Evolutionary conservation across 2,113 vertebrate genomes (phyloP), one percentile per base, ranked within the genome.

Genomic region (Indicator maculatus): DNA sequence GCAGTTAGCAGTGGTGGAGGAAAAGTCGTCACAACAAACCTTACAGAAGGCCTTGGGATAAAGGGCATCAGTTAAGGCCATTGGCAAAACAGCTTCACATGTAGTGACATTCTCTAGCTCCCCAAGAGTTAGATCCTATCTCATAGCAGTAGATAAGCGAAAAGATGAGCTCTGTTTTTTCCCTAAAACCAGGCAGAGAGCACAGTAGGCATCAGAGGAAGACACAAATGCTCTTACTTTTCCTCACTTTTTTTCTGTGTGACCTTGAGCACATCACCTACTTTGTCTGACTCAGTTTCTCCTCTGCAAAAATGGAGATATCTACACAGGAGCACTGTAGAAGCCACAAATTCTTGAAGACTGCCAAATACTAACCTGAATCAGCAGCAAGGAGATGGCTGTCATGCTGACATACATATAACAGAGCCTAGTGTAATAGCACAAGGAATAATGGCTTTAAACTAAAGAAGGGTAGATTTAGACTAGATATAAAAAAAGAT

Each of bases 361-460:
- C 11, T 30, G 3, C 16, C 38, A 64, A 36, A 8, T 26, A 58
- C 26, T 28, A 52, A 53, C 64, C 26, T 18, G 21, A 86, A 23
- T 7, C 33, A 86, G 30, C 15, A 84, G 56, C 12, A 78, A 67
- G 21, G 30, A 30, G 4, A 7, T 5, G 2, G 30, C 16, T 69
- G 24, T 39, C 30, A 63, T 21, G 23, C 23, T 45, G 31, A 30
- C 17, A 31, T 10, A 28, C 15, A 5, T 31, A 21, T 2, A 41
- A 16, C 39, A 41, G 39, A 17, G 9, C 17, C 16, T 60, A 6
- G 12, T 60, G 33, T 1, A 0, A 3, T 3, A 77, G 21, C 11
- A 90, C 6, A 31, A 64, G 8, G 30, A 6, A 3, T 4, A 38
- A 44, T 16, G 1, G 3, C 47, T 75, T 66, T 55, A 59, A 86